Evolutionary conservation across 2,113 vertebrate genomes (phyloP), one percentile per base, ranked within the genome.

Genomic region (Anser cygnoides): DNA sequence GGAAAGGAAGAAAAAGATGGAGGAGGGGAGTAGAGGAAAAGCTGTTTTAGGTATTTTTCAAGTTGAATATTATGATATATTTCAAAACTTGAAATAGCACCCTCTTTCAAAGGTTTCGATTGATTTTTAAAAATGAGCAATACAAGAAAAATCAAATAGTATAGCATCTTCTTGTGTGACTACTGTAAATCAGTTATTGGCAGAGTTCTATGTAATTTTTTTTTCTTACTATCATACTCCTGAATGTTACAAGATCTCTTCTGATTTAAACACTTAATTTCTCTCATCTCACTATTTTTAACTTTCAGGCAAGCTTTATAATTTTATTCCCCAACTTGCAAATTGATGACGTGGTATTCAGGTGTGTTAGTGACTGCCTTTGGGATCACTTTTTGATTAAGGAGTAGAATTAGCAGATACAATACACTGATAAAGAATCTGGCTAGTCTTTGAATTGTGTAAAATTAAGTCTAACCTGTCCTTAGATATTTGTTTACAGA

Each of bases 401-500:
- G 72, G 39, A 63, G 35, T 78, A 20, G 55, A 88, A 81, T 79
- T 84, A 81, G n/a, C 52, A 92, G 68, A 77, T 52, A 87, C 77
- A 75, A 91, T 74, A 62, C 21, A 9, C 50, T 66, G 43, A 29
- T 50, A 35, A 61, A 37, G 37, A 29, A 65, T 63, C 61, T 63
- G 10, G 10, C 26, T 39, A 59, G 33, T n/a, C 33, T 59, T 19
- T 58, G 19, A n/a, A n/a, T 63, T 41, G 18, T 41, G 17, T 28
- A 63, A 63, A 63, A 39, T 17, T 16, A 63, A 28, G 49, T 93
- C 84, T 84, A 0, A 11, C 23, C 33, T 77, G 26, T 67, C 22
- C 77, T 94, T 81, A 74, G 49, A 55, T 81, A 67, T 28, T 89
- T 96, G 44, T 92, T 89, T 92, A 78, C 46, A 79, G 35, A 79